Conservation (phyloP, 2,113 vertebrate species). For the Urocolius indicus region DNA sequence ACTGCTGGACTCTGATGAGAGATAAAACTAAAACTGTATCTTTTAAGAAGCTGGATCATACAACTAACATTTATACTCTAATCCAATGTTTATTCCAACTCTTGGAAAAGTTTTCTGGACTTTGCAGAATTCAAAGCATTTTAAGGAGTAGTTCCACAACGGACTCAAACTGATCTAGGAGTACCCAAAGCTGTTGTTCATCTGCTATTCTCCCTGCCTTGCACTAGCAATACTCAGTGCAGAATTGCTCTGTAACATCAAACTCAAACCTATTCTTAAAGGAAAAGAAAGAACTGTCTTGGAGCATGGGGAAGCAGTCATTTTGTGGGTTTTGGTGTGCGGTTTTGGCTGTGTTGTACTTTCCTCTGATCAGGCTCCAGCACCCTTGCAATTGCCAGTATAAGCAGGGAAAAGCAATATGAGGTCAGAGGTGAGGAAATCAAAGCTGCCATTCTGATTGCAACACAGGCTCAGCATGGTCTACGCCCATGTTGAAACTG, state of each 20-base stretch:
- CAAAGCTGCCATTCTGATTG: not conserved
- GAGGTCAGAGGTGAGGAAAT: not conserved
- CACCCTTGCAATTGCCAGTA: not conserved
- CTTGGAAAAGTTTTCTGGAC: not conserved
- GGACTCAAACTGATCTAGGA: not conserved
- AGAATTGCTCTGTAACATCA: not conserved
- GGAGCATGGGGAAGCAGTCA: accelerated
- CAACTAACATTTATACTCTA: not conserved
- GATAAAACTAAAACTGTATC: not conserved
- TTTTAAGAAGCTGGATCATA: not conserved
- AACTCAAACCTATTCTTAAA: not conserved
- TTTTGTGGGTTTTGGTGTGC: accelerated
- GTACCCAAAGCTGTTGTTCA: not conserved
- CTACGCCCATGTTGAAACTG: not conserved
- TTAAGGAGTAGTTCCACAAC: accelerated
- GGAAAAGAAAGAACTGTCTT: not conserved
- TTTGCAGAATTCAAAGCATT: not conserved
- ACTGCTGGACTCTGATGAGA: not conserved
- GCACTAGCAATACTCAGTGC: not conserved
- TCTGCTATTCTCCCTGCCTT: not conserved
- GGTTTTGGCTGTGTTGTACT: no score
- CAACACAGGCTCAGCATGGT: not conserved
- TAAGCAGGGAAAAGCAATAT: not conserved
- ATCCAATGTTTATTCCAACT: not conserved
- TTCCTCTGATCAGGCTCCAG: not conserved